Evolutionary conservation across 2,113 vertebrate species (phyloP), one percentile per base, ranked within the genome.

Genomic region (Odontesthes bonariensis): DNA sequence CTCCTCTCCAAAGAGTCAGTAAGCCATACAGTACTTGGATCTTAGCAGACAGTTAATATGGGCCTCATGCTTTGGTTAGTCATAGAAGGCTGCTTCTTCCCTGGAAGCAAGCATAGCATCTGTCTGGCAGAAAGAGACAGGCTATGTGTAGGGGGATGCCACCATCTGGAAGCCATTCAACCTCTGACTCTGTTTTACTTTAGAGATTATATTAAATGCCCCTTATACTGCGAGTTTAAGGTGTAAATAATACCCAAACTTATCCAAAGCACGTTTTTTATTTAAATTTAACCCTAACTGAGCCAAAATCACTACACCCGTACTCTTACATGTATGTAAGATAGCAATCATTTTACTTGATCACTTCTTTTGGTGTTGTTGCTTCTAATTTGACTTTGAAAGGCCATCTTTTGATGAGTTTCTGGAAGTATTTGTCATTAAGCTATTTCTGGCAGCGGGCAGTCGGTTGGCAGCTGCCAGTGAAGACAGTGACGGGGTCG

Each of bases 81-180:
- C 85, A 86, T 86, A 86, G 89, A 84, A 85, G 84, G 64, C 81
- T 88, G 88, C 89, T 91, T 89, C 83, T 79, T 83, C 82, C 81
- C 83, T 85, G 82, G 75, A 89, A 90, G 82, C 86, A 62, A 82
- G 56, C 64, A 8, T 52, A 81, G 85, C 72, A 81, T 91, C 86
- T 89, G 90, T 84, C 80, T 79, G 79, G 59, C 66, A 84, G 77
- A 83, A 81, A 75, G 81, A 79, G 74, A 81, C 79, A 76, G 61
- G 70, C 58, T 83, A 80, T 75, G 69, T 76, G 62, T 63, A 78
- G 57, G 81, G 84, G 79, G 79, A 90, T 76, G 77, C 82, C 72
- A 62, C 89, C 92, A 94, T 94, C 92, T 95, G 93, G 92, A 91
- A 91, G 53, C 75, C 77, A 92, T 93, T 91, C 84, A 67, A 56